Evolutionary conservation across 2,888 invertebrate species (phyloP).

Genomic region (Tuta absoluta): DNA sequence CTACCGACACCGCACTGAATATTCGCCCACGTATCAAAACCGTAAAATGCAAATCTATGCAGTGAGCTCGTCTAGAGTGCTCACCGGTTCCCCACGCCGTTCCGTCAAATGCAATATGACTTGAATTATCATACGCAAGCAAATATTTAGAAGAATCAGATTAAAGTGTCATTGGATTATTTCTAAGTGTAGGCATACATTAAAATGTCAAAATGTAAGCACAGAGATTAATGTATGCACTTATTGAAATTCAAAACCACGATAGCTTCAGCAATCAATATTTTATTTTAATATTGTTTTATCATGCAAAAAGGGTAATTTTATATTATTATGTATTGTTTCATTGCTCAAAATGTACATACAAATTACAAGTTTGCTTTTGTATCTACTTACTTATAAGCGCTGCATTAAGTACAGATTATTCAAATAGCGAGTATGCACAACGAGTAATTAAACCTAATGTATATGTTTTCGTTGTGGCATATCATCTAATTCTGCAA

Average conservation of each 20-base stretch:
- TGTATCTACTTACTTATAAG: background rate
- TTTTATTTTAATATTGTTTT: background rate
- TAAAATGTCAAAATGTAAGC: too few relatives aligned
- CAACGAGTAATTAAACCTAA: background rate
- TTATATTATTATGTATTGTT: too few relatives aligned
- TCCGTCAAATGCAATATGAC: slow-evolving; percentile 76
- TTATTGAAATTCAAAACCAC: slow-evolving; percentile 2
- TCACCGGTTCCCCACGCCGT: slow-evolving; percentile 57
- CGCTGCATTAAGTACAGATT: background rate
- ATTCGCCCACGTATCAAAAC: slow-evolving; percentile 80
- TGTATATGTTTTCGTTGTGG: slow-evolving; percentile 10
- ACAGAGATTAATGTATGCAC: too few relatives aligned
- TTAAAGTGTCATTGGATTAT: slow-evolving; percentile 23
- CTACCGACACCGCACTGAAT: slow-evolving; percentile 77
- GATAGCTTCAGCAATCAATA: background rate
- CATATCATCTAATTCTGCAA: slow-evolving; percentile 54
- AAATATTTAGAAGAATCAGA: slow-evolving; percentile 54
- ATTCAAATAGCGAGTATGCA: background rate
- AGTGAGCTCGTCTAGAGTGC: slow-evolving; percentile 75
- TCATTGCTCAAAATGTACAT: background rate
- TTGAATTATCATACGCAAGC: slow-evolving; percentile 70
- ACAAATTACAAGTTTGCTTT: background rate
- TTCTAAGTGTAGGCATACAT: background rate
- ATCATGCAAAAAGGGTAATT: too few relatives aligned
- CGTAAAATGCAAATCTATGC: slow-evolving; percentile 81